Evolutionary conservation across 2,113 vertebrate genomes (phyloP).

Genomic region (Campylomormyrus tamandua): DNA sequence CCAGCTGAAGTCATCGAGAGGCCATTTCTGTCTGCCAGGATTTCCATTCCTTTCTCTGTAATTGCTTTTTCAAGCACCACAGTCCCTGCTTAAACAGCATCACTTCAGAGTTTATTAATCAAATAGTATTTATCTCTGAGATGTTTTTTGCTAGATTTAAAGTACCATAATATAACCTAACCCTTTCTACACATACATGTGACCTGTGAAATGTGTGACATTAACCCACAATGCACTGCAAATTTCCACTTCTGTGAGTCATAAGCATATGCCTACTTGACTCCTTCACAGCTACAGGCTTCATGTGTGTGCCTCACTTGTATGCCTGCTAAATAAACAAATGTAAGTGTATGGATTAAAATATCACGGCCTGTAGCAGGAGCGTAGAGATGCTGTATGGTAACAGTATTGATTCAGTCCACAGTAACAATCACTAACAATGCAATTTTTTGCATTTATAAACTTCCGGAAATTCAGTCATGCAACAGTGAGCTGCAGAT

Average conservation of each 20-base stretch:
- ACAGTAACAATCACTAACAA: background rate
- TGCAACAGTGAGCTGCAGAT: background rate
- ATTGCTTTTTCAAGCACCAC: background rate
- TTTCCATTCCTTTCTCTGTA: background rate
- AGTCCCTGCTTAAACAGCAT: background rate
- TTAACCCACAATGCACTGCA: conserved; percentile 2
- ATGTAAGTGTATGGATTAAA: background rate
- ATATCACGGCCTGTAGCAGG: background rate
- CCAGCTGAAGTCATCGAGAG: background rate
- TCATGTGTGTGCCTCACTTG: background rate
- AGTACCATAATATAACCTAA: background rate
- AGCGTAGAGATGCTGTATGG: background rate
- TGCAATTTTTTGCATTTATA: background rate
- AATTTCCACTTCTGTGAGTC: background rate
- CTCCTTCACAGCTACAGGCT: background rate
- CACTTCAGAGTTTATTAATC: conserved; percentile 20
- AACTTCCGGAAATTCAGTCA: background rate
- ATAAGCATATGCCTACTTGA: background rate
- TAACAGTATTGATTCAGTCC: conserved; percentile 1
- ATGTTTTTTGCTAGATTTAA: conserved; percentile 12
- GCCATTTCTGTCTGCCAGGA: background rate
- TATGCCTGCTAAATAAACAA: background rate
- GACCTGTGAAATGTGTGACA: background rate
- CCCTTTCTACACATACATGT: background rate
- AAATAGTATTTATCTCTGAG: conserved; percentile 18